Conservation (phyloP, 1,140 invertebrate species). For the Cotesia chilonis region DNA sequence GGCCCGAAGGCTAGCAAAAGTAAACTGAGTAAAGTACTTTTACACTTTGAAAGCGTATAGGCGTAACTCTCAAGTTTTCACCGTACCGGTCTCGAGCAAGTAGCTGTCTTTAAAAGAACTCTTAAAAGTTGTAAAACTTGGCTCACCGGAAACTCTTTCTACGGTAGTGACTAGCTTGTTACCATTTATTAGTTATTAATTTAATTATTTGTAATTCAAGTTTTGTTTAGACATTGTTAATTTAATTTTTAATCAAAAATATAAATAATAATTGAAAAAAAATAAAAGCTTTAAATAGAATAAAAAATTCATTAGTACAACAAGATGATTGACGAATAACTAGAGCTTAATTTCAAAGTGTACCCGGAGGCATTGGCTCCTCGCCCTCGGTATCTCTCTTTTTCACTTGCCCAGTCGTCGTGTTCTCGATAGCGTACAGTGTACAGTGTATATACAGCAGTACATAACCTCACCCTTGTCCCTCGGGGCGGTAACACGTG, state of each 20-base stretch:
- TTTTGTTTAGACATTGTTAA: too few relatives aligned
- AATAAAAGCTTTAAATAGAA: neutral
- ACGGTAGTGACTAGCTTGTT: neutral
- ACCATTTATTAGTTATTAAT: neutral
- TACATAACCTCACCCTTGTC: conserved; percentile 37
- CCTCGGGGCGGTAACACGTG: conserved; percentile 55
- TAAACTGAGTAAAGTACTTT: conserved; percentile 32
- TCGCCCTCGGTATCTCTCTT: conserved; percentile 24
- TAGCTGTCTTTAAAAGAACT: conserved; percentile 28
- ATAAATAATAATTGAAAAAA: neutral
- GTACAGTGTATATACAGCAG: neutral
- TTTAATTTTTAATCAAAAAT: neutral
- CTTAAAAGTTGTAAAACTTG: conserved; percentile 19
- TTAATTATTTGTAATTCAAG: too few relatives aligned
- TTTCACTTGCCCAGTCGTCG: conserved; percentile 40
- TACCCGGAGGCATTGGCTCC: conserved; percentile 47
- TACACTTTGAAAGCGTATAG: conserved; percentile 34
- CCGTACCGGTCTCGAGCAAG: conserved; percentile 14
- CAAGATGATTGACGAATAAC: conserved; percentile 17
- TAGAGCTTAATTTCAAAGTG: conserved; percentile 45
- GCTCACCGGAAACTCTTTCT: neutral
- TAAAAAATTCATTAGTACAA: conserved; percentile 4
- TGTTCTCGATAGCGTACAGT: conserved; percentile 30
- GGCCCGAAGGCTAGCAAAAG: conserved; percentile 2
- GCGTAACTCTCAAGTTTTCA: conserved; percentile 33